Evolutionary conservation across 2,888 invertebrate species (phyloP).

Genomic region (Colletes collaris): DNA sequence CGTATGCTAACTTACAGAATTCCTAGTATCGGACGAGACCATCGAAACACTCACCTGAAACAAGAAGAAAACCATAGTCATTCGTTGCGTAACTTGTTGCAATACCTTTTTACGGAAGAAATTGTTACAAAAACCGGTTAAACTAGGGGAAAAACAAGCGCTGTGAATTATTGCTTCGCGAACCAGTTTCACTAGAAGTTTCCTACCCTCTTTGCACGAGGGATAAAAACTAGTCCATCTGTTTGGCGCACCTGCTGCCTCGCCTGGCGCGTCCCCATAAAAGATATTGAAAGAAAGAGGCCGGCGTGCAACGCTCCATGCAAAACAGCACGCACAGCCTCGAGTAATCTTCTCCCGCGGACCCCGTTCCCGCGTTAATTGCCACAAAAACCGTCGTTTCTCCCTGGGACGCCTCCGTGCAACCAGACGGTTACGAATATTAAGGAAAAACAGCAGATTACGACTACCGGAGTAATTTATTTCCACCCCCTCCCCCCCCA

Average conservation of each 20-base stretch:
- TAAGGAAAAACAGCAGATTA: background rate
- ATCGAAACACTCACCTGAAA: conserved; percentile 40
- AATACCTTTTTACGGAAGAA: background rate
- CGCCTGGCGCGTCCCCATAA: background rate
- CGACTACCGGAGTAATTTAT: background rate
- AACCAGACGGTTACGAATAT: conserved; percentile 1
- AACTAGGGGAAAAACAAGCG: too few relatives aligned
- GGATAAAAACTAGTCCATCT: background rate
- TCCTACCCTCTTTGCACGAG: background rate
- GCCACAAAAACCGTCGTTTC: conserved; percentile 7
- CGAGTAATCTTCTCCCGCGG: conserved; percentile 11
- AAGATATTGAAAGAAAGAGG: background rate
- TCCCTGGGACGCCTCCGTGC: background rate
- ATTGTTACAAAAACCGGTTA: background rate
- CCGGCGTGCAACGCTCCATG: background rate
- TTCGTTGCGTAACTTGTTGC: background rate
- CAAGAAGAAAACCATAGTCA: conserved; percentile 10
- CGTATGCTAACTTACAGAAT: conserved; percentile 18
- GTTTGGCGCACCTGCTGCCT: conserved; percentile 15
- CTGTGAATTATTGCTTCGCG: background rate
- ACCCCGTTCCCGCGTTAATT: conserved; percentile 27
- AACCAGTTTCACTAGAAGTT: background rate
- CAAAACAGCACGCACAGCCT: background rate
- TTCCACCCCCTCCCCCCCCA: too few relatives aligned
- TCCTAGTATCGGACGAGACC: background rate